Evolutionary conservation across 64 coral and sea anemone genomes (phyloP), one percentile per base, ranked within the genome.

Genomic region (Porites australiensis): DNA sequence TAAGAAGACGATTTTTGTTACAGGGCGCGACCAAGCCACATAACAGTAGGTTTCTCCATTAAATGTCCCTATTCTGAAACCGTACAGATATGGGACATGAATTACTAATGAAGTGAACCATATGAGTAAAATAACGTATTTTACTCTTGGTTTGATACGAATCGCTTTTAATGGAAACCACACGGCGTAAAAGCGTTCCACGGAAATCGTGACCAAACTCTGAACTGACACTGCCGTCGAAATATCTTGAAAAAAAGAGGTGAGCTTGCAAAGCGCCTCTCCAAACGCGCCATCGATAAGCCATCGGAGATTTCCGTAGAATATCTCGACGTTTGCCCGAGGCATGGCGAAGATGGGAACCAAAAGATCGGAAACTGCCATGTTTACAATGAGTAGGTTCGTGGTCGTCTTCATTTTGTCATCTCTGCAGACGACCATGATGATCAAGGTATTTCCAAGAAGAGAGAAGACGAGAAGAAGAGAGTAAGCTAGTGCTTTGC

Each of bases 331-430:
- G 19, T 65, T 51, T 4, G n/a, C 74, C 50, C 83, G 91, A n/a
- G 91, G 70, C 50, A 87, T 93, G 46, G 79, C 76, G 70, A 93
- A 55, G 58, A 93, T 52, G 0, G 83, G 81, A 59, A 93, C 82
- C 4, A 93, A 18, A 13, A 93, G 76, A 58, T 93, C 91, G 37
- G 91, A 86, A 0, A 93, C 62, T 4, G 91, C 91, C 91, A 93
- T 93, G 58, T 87, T 93, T 13, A 93, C 72, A 15, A 93, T 93
- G 15, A 93, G 84, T 12, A 86, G 67, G 50, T 93, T 93, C 13
- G 91, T 87, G 18, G 91, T 86, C 53, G 83, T 87, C 8, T 60
- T 77, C 77, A 93, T 79, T 18, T 75, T 82, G 20, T 87, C 51
- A 48, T 93, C 84, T 69, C 91, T 18, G 19, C 67, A 87, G 6